Evolutionary conservation across 2,888 invertebrate genomes (phyloP), one percentile per base, ranked within the genome.

Genomic region (Epinotia demarniana): DNA sequence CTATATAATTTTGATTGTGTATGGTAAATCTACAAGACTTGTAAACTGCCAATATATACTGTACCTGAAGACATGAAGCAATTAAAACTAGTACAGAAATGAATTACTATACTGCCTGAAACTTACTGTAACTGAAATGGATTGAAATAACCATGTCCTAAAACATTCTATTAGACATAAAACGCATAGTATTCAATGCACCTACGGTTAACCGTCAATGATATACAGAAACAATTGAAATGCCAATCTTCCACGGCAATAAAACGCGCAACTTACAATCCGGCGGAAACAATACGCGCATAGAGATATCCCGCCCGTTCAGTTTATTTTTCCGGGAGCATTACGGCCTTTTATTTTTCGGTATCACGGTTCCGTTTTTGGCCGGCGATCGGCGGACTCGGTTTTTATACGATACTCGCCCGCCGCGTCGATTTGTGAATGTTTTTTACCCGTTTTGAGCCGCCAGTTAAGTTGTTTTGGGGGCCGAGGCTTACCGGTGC

Each of bases 351-450:
- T 93, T 94, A 93, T 92, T 94, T 94, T 91, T 94, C 89, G 94
- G 94, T 94, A 93, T 93, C 92, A 92, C 93, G 87, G 92, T 89
- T 90, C 91, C 93, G 92, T 90, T 93, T 92, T 92, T 92, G 92
- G 93, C 89, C 90, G 87, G 84, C 92, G 88, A 92, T 92, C 91
- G 92, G 90, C 84, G 84, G 86, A 90, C 86, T 91, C 86, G 89
- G 90, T 91, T 92, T 94, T 92, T 91, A 91, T 91, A 90, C 91
- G 90, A 91, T 90, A 92, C 86, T 80, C 81, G 86, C 84, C 84
- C 81, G 83, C 81, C 83, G 86, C 88, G 90, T 88, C 93, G 92
- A 93, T 91, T 92, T 93, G 93, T 83, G 89, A 89, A 90, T 88
- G 85, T 88, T 88, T 93, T 93, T 91, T 89, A 83, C 79, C 80